Evolutionary conservation across 2,113 vertebrate species (phyloP).

Genomic region (Spermophilus dauricus): DNA sequence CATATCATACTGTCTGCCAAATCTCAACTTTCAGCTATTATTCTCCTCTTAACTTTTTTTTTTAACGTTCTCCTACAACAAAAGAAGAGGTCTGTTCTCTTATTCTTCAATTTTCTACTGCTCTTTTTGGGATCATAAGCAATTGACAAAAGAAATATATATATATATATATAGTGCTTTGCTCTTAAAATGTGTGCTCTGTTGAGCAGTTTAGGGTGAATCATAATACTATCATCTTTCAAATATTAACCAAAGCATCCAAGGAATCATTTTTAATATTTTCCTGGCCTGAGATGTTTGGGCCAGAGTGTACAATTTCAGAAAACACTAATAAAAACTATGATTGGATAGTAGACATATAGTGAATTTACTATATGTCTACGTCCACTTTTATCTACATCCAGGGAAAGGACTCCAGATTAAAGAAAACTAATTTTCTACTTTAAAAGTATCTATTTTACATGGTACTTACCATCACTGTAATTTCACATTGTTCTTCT

Average conservation of each 20-base stretch:
- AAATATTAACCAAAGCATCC: constrained; percentile 53
- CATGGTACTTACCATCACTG: too few species aligned
- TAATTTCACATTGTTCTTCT: too few species aligned
- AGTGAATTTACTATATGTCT: too few species aligned
- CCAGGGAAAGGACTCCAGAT: too few species aligned
- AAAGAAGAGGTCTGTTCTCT: constrained; percentile 48
- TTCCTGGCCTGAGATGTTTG: too few species aligned
- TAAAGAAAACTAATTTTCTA: too few species aligned
- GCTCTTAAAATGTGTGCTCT: constrained; percentile 61
- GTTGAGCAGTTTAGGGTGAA: constrained; percentile 35
- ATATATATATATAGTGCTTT: background rate
- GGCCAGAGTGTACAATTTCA: too few species aligned
- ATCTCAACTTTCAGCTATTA: constrained; percentile 75
- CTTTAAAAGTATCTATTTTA: too few species aligned
- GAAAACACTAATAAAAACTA: too few species aligned
- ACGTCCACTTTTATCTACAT: too few species aligned
- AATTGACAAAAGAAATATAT: constrained; percentile 56
- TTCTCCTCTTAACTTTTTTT: constrained; percentile 70
- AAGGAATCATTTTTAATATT: background rate
- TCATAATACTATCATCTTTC: constrained; percentile 39
- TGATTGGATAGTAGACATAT: too few species aligned
- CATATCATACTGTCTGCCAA: constrained; percentile 64
- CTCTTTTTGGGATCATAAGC: constrained; percentile 32
- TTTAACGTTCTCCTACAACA: constrained; percentile 61
- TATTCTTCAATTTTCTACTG: constrained; percentile 68